phyloP scores from a whole-genome alignment of 1,140 invertebrate genomes.

The Ctenoplectra terminalis region DNA sequence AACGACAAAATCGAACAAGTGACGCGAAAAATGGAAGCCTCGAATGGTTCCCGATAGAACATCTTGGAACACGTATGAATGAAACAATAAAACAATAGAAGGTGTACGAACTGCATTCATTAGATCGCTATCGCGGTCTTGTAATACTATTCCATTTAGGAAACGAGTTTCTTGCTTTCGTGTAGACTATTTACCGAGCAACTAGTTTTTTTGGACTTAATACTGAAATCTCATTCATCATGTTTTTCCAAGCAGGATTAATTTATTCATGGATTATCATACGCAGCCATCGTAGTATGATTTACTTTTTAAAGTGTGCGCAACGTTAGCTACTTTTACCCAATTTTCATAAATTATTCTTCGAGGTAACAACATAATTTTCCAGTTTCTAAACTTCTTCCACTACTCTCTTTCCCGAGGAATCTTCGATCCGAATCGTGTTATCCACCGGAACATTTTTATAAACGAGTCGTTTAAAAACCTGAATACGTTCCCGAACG shows the following conservation, averaged over 20 bases:
- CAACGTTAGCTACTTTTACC: neutral
- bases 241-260: neutral
- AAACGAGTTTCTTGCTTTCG: constrained; percentile 22
- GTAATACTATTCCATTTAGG: constrained; percentile 3
- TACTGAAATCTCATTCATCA: neutral
- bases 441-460: neutral
- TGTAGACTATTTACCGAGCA: neutral
- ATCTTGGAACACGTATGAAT: constrained; percentile 7
- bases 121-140: neutral
- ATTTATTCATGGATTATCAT: neutral
- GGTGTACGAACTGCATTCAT: constrained; percentile 7
- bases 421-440: neutral
- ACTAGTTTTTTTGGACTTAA: neutral
- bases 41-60: neutral
- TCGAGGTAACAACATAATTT: neutral
- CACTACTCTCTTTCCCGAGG: too few relatives aligned
- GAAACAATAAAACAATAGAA: constrained; percentile 32
- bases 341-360: neutral
- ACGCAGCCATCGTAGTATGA: neutral
- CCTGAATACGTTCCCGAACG: neutral
- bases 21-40: neutral
- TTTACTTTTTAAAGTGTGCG: neutral
- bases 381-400: neutral
- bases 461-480: neutral
- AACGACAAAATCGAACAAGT: neutral